Percentiles rank a stretch among this genome's conserved stretches.
Evolutionary conservation across 2,797 vertebrate genomes (phyloP).

Genomic region (Sebastiscus albofasciatus): DNA sequence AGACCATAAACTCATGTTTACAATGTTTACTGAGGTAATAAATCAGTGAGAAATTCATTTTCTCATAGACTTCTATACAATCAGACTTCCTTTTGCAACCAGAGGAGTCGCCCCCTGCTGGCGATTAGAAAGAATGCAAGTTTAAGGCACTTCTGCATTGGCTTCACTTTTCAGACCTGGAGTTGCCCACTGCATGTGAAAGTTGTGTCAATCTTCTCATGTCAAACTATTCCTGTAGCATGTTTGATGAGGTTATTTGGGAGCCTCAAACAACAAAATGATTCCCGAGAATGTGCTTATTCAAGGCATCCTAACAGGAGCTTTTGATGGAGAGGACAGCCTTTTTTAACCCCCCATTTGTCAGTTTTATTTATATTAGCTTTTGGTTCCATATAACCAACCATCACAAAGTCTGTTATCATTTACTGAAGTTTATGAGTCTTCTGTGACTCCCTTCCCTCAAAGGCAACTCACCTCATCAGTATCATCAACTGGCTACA

Average conservation of each 20-base stretch:
- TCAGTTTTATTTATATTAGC: slow-evolving; percentile 9
- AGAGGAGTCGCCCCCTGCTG: too few species aligned
- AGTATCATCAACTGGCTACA: slow-evolving; percentile 29
- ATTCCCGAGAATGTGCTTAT: neutral
- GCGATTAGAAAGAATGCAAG: too few species aligned
- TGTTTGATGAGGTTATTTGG: neutral
- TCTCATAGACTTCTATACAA: too few species aligned
- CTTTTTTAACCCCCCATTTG: slow-evolving; percentile 24
- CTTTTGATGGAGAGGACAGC: neutral
- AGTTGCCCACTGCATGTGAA: neutral
- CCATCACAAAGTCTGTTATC: slow-evolving; percentile 10
- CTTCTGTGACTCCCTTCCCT: slow-evolving; percentile 19
- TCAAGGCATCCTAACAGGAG: neutral
- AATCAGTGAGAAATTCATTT: too few species aligned
- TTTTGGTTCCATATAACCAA: neutral
- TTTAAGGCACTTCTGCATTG: too few species aligned
- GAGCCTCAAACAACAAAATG: neutral
- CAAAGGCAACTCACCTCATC: slow-evolving; percentile 38
- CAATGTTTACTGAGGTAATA: too few species aligned
- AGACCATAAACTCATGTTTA: too few species aligned
- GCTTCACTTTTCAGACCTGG: too few species aligned
- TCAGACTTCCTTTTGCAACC: too few species aligned
- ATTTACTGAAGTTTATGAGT: slow-evolving; percentile 19
- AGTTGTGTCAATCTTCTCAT: neutral
- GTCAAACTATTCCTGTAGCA: neutral